Evolutionary conservation across 2,797 vertebrate species (phyloP).

Genomic region (Sphaeramia orbicularis): DNA sequence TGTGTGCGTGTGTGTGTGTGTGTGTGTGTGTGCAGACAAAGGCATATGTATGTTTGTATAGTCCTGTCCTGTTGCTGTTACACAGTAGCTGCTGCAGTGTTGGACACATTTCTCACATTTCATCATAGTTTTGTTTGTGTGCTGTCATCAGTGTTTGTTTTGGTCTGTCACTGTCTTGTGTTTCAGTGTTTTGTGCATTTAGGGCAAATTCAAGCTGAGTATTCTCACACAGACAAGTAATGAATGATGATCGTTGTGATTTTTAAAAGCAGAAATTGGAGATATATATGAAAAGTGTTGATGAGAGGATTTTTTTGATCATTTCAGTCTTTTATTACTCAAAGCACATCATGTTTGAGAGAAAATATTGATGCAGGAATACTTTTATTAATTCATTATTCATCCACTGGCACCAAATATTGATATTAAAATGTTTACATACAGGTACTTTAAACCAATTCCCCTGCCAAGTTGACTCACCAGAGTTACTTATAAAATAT

Average conservation of each 20-base stretch:
- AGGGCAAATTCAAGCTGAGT: constrained; percentile 12
- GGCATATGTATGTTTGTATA: not conserved
- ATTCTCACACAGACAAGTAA: constrained; percentile 9
- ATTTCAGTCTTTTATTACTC: constrained; percentile 22
- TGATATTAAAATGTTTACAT: no score
- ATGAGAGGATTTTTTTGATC: constrained; percentile 17
- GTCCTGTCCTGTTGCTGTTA: not conserved
- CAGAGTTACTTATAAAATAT: no score
- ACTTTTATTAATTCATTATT: no score
- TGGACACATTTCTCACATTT: constrained; percentile 22
- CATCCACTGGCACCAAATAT: no score
- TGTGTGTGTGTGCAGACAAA: not conserved
- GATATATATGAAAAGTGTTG: not conserved
- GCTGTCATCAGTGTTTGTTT: constrained; percentile 45
- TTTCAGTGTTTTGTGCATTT: constrained; percentile 48
- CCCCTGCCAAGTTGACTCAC: no score
- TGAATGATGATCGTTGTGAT: constrained; percentile 14
- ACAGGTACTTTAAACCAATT: no score
- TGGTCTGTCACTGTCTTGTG: constrained; percentile 64
- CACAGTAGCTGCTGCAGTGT: constrained; percentile 17
- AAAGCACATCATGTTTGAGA: constrained; percentile 4
- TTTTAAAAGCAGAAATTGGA: not conserved
- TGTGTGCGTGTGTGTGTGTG: constrained; percentile 11
- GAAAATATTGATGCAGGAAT: no score
- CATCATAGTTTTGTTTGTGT: constrained; percentile 41